Base-by-base conservation (phyloP, 2,888 invertebrate species). In the Pollenia labialis region DNA sequence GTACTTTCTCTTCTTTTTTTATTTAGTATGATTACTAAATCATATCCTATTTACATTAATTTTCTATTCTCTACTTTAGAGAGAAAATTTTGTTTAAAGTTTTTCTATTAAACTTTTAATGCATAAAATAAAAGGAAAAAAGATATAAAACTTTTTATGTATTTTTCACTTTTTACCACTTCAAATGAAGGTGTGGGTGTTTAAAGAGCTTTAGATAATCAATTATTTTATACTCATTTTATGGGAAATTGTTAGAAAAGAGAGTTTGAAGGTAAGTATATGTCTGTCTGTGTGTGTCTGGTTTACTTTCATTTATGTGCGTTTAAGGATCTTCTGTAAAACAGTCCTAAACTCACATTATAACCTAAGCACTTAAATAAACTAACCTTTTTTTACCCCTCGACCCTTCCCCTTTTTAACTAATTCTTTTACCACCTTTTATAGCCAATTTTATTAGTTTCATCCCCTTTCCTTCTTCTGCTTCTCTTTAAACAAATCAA, bases 91-190 rank as follows among this genome's bases (percentile, higher is more conserved):
- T 12, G 3, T 85, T 79, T 82, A 82, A 86, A 86, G 82, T 86
- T 86, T 86, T 86, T 75, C 82, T 83, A 86, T 86, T 83, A 86
- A 86, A 86, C 79, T 86, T 86, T 75, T 80, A 64, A 76, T 75
- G 44, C 16, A n/a, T 62, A 76, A 56, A 69, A 54, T 6, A 62
- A 32, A 12, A 23, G 1, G 48, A 32, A 58, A 50, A n/a, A 32
- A n/a, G 46, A 75, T 14, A 44, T 7, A 44, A 44, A 71, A 81
- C 11, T 66, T 75, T 80, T 56, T n/a, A n/a, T 52, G 12, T 56
- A 81, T 60, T 56, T 60, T 71, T 76, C 32, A 50, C 56, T 72
- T 74, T 76, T 60, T 56, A 23, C n/a, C 46, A 62, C 32, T 52
- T 42, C n/a, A 71, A 44, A 9, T 14, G 18, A 46, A 66, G 54